Conservation (phyloP, 2,113 vertebrate genomes). For the Antennarius striatus region DNA sequence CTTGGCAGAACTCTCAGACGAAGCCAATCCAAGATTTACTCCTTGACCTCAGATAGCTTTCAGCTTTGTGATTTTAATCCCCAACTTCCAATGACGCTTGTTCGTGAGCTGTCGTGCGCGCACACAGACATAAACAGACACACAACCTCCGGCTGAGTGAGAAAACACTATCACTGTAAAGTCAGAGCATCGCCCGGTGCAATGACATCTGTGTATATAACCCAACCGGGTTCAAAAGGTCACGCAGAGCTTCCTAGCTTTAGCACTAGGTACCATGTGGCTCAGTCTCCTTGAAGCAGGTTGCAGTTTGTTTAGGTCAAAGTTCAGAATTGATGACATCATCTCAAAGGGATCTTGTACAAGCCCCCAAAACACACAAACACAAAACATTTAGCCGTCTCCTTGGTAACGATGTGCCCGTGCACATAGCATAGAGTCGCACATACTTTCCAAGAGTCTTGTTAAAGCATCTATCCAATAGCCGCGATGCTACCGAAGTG, state of each 20-base stretch:
- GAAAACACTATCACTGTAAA: too few species aligned
- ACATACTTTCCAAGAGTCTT: constrained; percentile 58
- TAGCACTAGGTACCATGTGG: constrained; percentile 10
- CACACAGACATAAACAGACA: constrained; percentile 2
- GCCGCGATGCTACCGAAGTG: background rate
- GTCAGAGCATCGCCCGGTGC: constrained; percentile 22
- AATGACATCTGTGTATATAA: constrained; percentile 35
- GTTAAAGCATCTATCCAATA: constrained; percentile 41
- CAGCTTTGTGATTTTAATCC: constrained; percentile 17
- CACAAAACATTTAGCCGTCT: constrained; percentile 49
- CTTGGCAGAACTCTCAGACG: constrained; percentile 4
- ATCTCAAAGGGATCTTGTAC: constrained; percentile 6
- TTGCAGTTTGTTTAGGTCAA: constrained; percentile 32
- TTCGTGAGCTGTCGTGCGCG: constrained; percentile 8
- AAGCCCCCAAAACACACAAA: constrained; percentile 5
- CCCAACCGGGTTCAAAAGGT: constrained; percentile 36
- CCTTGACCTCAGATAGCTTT: constrained; percentile 36
- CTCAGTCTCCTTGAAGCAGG: constrained; percentile 18
- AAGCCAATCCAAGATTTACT: constrained; percentile 36
- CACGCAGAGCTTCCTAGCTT: constrained; percentile 38
- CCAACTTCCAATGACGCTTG: background rate
- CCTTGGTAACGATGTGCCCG: constrained; percentile 38
- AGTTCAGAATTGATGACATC: constrained; percentile 46
- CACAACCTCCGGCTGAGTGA: background rate
- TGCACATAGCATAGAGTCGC: constrained; percentile 29